Evolutionary conservation across 2,797 vertebrate species (phyloP), one percentile per base, ranked within the genome.

Genomic region (Allobates femoralis): DNA sequence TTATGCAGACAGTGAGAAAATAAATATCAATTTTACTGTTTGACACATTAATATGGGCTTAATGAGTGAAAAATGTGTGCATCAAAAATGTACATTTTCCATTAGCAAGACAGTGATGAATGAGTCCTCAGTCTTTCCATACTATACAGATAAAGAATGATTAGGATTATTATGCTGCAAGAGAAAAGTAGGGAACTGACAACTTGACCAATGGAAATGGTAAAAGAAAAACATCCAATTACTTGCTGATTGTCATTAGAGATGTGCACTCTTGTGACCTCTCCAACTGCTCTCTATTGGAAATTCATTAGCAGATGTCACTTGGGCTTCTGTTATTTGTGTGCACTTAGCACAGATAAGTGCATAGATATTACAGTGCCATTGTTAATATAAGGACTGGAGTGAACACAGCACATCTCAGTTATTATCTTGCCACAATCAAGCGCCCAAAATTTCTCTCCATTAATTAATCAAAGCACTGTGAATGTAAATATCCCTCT

Each of bases 291-390:
- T 23, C 37, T 79, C 37, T 69, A 79, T 60, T 73, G 32, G 37
- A 79, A 55, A 85, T 79, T 85, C 53, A 85, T 79, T 85, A 79
- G 84, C 62, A 79, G 66, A 77, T 74, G 37, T 46, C 34, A 85
- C 50, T 69, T 69, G 34, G n/a, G 26, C 76, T 58, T 79, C 55
- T 73, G 5, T 77, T 41, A 85, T 78, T 67, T 85, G 10, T 55
- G 23, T 79, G 26, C 55, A 85, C 51, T 79, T 58, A 69, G 32
- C 71, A 81, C 30, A 55, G 67, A 28, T n/a, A 58, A 46, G 67
- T 67, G 64, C 50, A 46, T 10, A 46, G 64, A 55, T 28, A 81
- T 55, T 37, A 53, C n/a, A 53, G 46, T n/a, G 51, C 50, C 16
- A 30, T 55, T 37, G 1, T 55, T 81, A 50, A n/a, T 55, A 55